Evolutionary conservation across 2,113 vertebrate genomes (phyloP).

Genomic region (Cyphotilapia sp.): DNA sequence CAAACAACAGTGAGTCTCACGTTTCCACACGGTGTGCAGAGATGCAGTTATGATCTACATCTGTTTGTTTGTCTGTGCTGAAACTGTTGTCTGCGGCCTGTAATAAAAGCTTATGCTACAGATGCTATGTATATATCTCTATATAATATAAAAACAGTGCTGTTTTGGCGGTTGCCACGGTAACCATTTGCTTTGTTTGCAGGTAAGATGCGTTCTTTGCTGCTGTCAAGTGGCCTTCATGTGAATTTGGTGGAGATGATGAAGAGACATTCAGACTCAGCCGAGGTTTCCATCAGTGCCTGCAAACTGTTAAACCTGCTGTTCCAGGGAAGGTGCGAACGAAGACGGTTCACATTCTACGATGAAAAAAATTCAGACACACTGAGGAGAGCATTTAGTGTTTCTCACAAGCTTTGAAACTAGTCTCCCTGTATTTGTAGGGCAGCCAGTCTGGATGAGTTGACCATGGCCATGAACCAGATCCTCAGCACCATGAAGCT

Average conservation of each 20-base stretch:
- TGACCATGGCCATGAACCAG: slow-evolving; percentile 76
- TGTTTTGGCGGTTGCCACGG: not conserved
- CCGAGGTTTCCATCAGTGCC: slow-evolving; percentile 80
- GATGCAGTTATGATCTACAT: not conserved
- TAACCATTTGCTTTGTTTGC: not conserved
- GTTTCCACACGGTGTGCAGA: not conserved
- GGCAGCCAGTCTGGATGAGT: slow-evolving; percentile 77
- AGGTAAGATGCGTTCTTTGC: slow-evolving; percentile 79
- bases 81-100: not conserved
- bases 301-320: slow-evolving; percentile 82
- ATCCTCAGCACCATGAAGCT: slow-evolving; percentile 79
- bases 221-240: slow-evolving; percentile 87
- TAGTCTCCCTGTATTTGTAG: slow-evolving; percentile 49
- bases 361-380: not conserved
- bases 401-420: not conserved
- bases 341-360: not conserved
- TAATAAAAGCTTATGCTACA: not conserved
- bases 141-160: not conserved
- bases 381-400: not conserved
- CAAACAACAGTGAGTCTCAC: slow-evolving; percentile 77
- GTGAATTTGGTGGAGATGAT: slow-evolving; percentile 89
- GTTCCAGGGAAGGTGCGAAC: slow-evolving; percentile 82
- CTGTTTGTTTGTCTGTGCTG: not conserved
- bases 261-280: slow-evolving; percentile 75
- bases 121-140: not conserved